Conservation (phyloP, 1,140 invertebrate species). For the Rhagoletis zephyria region DNA sequence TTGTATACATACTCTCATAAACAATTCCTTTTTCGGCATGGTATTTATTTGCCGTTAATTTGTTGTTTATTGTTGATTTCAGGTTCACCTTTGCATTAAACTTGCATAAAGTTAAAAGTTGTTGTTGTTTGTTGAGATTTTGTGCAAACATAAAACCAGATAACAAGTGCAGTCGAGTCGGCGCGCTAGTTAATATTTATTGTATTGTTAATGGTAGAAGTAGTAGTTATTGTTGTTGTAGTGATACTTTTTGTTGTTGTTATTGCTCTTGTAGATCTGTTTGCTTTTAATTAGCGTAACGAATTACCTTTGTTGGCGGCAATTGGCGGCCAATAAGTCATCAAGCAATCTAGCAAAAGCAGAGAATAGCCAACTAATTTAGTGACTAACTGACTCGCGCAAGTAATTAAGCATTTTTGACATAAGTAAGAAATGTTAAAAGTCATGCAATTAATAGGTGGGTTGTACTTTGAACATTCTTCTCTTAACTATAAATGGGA, state of each 20-base stretch:
- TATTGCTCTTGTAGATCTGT: slow-evolving; percentile 33
- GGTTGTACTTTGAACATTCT: too few species aligned
- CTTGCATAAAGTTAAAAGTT: background rate
- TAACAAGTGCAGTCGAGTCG: slow-evolving; percentile 3
- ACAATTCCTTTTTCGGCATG: background rate
- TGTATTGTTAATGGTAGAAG: background rate
- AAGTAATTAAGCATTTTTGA: slow-evolving; percentile 49
- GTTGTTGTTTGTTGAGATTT: slow-evolving; percentile 1
- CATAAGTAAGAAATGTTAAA: slow-evolving; percentile 38
- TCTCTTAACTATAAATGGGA: too few species aligned
- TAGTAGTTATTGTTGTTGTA: background rate
- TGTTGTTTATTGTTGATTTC: slow-evolving; percentile 49
- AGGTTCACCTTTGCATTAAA: slow-evolving; percentile 33
- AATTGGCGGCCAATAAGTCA: background rate
- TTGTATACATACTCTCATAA: background rate
- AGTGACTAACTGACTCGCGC: background rate
- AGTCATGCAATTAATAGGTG: background rate
- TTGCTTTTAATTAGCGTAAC: slow-evolving; percentile 50
- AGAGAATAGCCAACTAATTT: background rate
- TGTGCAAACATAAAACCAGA: background rate
- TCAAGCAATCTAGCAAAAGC: background rate
- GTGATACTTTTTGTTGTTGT: background rate
- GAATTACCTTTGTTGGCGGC: slow-evolving; percentile 42
- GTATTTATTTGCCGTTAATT: slow-evolving; percentile 51
- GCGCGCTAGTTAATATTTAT: slow-evolving; percentile 38